These are phyloP conservation scores for Cyanoramphus novaezelandiae DNA, from an alignment of 2,113 vertebrate genomes.

Conservation along the genomic window DNA sequence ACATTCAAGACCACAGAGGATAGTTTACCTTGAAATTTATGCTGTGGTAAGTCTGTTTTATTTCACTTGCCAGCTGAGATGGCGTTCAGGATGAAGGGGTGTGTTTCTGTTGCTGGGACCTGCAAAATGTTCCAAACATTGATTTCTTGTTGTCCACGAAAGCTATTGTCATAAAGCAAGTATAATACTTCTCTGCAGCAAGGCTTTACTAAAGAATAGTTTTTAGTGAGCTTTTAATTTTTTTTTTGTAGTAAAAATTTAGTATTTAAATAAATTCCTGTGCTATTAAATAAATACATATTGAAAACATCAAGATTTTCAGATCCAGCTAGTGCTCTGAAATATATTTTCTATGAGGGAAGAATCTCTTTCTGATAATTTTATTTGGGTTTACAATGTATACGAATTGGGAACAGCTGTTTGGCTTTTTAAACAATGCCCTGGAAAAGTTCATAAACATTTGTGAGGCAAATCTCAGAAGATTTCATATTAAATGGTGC, in stretches of 20 bases:
- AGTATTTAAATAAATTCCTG: background rate
- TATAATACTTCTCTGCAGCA: background rate
- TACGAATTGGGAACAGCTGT: slow-evolving; percentile 6
- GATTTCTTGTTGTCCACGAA: background rate
- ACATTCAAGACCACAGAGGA: background rate
- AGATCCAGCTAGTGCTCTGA: background rate
- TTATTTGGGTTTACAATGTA: background rate
- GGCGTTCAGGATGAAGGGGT: background rate
- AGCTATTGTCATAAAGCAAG: background rate
- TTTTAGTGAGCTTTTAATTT: background rate
- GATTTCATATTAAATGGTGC: background rate
- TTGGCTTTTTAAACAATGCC: background rate
- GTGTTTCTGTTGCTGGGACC: background rate
- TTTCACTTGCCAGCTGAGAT: background rate
- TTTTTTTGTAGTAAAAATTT: background rate
- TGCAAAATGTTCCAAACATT: background rate
- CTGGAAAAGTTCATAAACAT: slow-evolving; percentile 12
- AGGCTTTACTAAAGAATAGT: background rate
- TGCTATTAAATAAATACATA: background rate
- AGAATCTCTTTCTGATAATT: background rate
- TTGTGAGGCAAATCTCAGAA: slow-evolving; percentile 24
- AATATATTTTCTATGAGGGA: background rate
- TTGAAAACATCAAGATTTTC: slow-evolving; percentile 11
- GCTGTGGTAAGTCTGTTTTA: background rate
- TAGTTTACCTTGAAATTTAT: background rate